Evolutionary conservation across 2,888 invertebrate species (phyloP).

Genomic region (Volucella inflata): DNA sequence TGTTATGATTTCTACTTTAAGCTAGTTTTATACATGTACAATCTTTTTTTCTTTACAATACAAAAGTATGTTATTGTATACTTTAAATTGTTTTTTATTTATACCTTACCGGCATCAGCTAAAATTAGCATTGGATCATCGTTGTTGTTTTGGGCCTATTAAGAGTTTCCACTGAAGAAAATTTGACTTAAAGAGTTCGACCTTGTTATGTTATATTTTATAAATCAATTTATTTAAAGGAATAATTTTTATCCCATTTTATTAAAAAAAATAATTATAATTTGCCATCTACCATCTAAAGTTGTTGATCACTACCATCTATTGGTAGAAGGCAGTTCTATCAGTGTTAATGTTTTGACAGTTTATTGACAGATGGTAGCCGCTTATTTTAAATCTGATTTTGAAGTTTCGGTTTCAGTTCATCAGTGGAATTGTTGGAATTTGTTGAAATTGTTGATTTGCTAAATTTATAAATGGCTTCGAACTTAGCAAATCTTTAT

Average conservation of each 20-base stretch:
- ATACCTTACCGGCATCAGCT: no score
- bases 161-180: no score
- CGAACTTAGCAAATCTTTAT: slow-evolving; percentile 81
- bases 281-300: neutral
- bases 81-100: no score
- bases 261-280: neutral
- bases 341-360: neutral
- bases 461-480: slow-evolving; percentile 75
- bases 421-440: neutral
- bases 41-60: slow-evolving; percentile 50
- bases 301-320: no score
- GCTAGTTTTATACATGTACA: slow-evolving; percentile 38
- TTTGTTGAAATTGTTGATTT: neutral
- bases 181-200: no score
- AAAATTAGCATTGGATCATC: no score
- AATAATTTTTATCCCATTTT: neutral
- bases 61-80: slow-evolving; percentile 13
- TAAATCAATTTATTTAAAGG: no score
- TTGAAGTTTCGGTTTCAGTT: slow-evolving; percentile 18
- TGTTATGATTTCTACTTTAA: slow-evolving; percentile 15
- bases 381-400: slow-evolving; percentile 52
- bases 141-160: no score
- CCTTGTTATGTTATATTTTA: no score
- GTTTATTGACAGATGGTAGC: neutral
- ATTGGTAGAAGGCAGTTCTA: neutral